Percentiles rank a stretch among this genome's conserved stretches.
These are phyloP conservation scores for cattle (Bos taurus) DNA, from an alignment of 2,113 vertebrate genomes.

Conservation along the genomic window ARS-UCD2.0 NC_037351.1:18266501-18267000, in stretches of 20 bases:
- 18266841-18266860: slow-evolving; percentile 60
- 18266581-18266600: slow-evolving; percentile 78
- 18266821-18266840: slow-evolving; percentile 73
- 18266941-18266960: background rate
- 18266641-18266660: slow-evolving; percentile 78
- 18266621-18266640: slow-evolving; percentile 78
- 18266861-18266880: slow-evolving; percentile 52
- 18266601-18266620: slow-evolving; percentile 74
- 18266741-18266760: slow-evolving; percentile 76
- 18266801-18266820: slow-evolving; percentile 68
- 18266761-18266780: slow-evolving; percentile 77
- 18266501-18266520: slow-evolving; percentile 41
- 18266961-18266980: background rate
- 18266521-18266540: slow-evolving; percentile 20
- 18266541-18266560: slow-evolving; percentile 63
- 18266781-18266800: slow-evolving; percentile 66
- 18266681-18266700: slow-evolving; percentile 72
- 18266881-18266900: slow-evolving; percentile 65
- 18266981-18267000: background rate
- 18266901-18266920: slow-evolving; percentile 17
- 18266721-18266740: slow-evolving; percentile 79
- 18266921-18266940: fast-evolving
- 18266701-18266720: slow-evolving; percentile 76
- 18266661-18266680: slow-evolving; percentile 73
- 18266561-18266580: slow-evolving; percentile 72